Base-by-base conservation (phyloP, 2,888 invertebrate genomes). In the Andrena minutula region DNA sequence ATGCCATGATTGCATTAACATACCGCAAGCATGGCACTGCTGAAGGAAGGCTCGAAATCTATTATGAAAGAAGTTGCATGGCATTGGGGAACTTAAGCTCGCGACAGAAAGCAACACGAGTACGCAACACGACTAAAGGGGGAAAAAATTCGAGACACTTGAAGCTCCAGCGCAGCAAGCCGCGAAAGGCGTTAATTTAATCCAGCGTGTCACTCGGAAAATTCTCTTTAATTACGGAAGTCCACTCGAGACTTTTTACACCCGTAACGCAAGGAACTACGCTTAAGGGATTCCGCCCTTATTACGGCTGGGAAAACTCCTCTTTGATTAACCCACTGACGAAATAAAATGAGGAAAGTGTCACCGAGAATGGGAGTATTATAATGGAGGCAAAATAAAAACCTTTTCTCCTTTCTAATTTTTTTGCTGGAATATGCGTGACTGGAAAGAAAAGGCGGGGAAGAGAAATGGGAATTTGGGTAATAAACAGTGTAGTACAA, bases 141-240 rank as follows among this genome's bases (percentile, higher is more conserved):
- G 53, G 16, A 16, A 26, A 23, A 70, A 66, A 61, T 69, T 80
- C 20, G 51, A 47, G 66, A 72, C 74, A 70, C 71, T 68, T 73
- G 53, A 70, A 60, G 47, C 63, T 58, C 60, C 69, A 76, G 56
- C 77, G 83, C 61, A 73, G 80, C 80, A 41, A 49, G 58, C 61
- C 65, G 64, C 26, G 65, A 77, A 83, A 71, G 77, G 68, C 82
- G 70, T 82, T 71, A 78, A 82, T 73, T 82, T 83, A 82, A 83
- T 82, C 65, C 77, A 58, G 32, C 77, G 77, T 77, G 83, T 82
- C 81, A 82, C 73, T 77, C 32, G 74, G 83, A 82, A 82, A 83
- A 82, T 83, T 82, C 77, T 77, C 77, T 82, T 83, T 83, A 83
- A 83, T 83, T 82, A 82, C 73, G 53, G 41, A 66, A 65, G 77